Evolutionary conservation across 1,140 invertebrate species (phyloP).

Genomic region (Aphelenchoides fujianensis): DNA sequence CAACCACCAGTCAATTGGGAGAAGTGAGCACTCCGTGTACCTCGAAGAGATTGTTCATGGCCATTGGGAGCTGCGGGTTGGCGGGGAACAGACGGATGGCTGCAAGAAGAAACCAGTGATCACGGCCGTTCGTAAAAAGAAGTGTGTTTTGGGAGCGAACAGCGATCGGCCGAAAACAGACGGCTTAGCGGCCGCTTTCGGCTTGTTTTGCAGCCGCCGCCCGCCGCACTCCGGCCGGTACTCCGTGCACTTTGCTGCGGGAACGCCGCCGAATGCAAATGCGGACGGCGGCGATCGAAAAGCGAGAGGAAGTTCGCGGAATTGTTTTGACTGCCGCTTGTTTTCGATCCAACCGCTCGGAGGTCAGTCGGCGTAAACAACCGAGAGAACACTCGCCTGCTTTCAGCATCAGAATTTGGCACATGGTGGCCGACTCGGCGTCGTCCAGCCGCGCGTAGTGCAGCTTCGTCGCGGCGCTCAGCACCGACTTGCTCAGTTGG

Average conservation of each 20-base stretch:
- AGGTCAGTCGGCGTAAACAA: no score
- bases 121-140: background rate
- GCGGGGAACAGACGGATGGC: background rate
- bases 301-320: no score
- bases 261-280: no score
- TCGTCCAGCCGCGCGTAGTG: slow-evolving; percentile 13
- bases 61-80: background rate
- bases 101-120: background rate
- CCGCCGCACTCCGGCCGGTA: no score
- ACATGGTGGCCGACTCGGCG: slow-evolving; percentile 4
- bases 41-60: slow-evolving; percentile 12
- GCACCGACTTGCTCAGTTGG: background rate
- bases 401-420: slow-evolving; percentile 8
- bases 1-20: background rate
- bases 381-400: no score
- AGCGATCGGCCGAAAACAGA: no score
- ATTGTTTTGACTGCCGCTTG: no score
- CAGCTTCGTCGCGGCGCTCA: background rate
- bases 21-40: background rate
- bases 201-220: no score
- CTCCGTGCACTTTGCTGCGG: no score
- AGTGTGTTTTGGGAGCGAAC: background rate
- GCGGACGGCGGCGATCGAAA: no score
- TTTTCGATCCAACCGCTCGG: no score
- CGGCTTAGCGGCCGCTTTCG: no score